Percentiles rank a stretch among this genome's conserved stretches.
phyloP scores from a whole-genome alignment of 2,888 invertebrate species.

The Drosophila basisetae region DNA sequence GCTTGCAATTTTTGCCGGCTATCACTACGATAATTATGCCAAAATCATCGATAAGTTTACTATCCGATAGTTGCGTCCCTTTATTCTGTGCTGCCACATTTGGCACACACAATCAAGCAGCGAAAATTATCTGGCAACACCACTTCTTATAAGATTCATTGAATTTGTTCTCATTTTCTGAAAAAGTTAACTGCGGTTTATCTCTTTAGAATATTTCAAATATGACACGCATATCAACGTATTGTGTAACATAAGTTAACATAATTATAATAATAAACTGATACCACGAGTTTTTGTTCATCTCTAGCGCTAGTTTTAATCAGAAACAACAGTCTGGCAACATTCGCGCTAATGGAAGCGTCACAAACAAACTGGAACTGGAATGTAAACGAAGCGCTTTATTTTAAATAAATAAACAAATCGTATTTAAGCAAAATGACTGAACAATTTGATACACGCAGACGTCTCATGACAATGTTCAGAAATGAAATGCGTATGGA shows the following conservation, averaged over 20 bases:
- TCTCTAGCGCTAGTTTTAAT: not conserved
- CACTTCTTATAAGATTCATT: not conserved
- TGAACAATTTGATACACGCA: conserved; percentile 22
- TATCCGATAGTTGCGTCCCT: not conserved
- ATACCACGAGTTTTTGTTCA: not conserved
- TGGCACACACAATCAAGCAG: too few relatives aligned
- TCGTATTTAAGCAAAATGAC: conserved; percentile 17
- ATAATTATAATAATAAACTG: not conserved
- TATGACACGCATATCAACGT: not conserved
- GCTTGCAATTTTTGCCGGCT: conserved; percentile 55
- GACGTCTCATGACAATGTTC: conserved; percentile 42
- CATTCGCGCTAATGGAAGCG: conserved; percentile 23
- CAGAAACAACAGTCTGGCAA: conserved; percentile 31
- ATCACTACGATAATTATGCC: not conserved
- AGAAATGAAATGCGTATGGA: conserved; percentile 32
- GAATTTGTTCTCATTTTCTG: not conserved
- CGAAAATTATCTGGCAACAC: not conserved
- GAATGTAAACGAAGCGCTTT: conserved; percentile 30
- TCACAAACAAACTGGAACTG: conserved; percentile 6
- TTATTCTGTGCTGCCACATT: not conserved
- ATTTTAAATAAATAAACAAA: conserved; percentile 17
- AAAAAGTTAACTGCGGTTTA: not conserved
- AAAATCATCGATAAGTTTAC: conserved; percentile 8
- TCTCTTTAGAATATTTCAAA: not conserved
- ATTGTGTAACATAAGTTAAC: too few relatives aligned